phyloP scores from a whole-genome alignment of 2,797 vertebrate genomes.

The Tenualosa ilisha region DNA sequence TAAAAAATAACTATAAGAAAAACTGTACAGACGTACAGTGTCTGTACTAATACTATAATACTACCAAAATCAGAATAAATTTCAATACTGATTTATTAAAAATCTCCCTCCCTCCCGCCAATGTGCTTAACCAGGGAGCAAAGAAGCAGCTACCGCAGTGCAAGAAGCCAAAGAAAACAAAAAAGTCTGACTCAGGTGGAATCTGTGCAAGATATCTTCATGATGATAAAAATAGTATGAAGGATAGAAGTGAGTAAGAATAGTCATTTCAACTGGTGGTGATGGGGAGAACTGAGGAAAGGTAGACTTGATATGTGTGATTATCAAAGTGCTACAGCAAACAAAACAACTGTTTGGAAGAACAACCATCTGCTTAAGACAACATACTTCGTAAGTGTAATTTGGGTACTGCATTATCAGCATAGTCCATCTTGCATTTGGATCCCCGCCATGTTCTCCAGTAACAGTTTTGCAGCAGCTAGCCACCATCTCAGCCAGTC shows the following conservation, averaged over 20 bases:
- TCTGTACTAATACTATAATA: not conserved
- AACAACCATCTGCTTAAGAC: not conserved
- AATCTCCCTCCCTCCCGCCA: not conserved
- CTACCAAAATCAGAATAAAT: not conserved
- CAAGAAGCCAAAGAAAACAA: constrained; percentile 44
- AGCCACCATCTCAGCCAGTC: constrained; percentile 41
- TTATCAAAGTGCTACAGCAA: not conserved
- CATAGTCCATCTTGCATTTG: not conserved
- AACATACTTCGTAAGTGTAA: not conserved
- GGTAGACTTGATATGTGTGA: not conserved
- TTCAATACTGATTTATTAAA: not conserved
- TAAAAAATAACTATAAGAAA: not conserved
- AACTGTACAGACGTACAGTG: not conserved
- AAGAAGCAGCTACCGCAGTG: constrained; percentile 41
- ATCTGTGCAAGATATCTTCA: constrained; percentile 72
- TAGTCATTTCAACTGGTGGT: not conserved
- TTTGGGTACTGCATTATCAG: not conserved
- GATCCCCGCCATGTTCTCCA: not conserved
- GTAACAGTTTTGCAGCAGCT: not conserved
- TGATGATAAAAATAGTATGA: constrained; percentile 33
- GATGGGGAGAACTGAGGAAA: not conserved
- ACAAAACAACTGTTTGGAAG: not conserved
- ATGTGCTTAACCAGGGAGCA: constrained; percentile 36
- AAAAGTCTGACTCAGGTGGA: constrained; percentile 68
- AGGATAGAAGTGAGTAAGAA: constrained; percentile 26